These are phyloP conservation scores for Tenthredo livida DNA, from an alignment of 2,888 invertebrate species.

Conservation along the genomic window DNA sequence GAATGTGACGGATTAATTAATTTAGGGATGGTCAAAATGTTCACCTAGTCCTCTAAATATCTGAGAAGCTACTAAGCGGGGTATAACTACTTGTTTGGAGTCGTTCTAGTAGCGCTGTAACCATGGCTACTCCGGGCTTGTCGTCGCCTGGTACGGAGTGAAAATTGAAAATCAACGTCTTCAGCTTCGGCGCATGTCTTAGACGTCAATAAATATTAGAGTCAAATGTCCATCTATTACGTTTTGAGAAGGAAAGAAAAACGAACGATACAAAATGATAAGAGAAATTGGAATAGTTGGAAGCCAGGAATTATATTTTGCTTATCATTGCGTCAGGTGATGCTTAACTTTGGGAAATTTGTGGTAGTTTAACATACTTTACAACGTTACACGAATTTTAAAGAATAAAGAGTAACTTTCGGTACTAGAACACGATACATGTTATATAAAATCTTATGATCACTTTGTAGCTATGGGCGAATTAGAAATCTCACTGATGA, in stretches of 20 bases:
- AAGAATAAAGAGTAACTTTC: too few relatives aligned
- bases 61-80: neutral
- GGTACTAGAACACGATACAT: too few relatives aligned
- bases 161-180: neutral
- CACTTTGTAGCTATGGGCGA: too few relatives aligned
- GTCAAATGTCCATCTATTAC: too few relatives aligned
- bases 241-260: neutral
- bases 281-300: too few relatives aligned
- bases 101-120: neutral
- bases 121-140: conserved; percentile 5
- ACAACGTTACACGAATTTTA: too few relatives aligned
- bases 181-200: neutral
- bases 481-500: too few relatives aligned
- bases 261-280: neutral
- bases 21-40: neutral
- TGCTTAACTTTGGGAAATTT: too few relatives aligned
- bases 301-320: too few relatives aligned
- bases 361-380: too few relatives aligned
- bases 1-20: neutral
- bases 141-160: conserved; percentile 15
- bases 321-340: too few relatives aligned
- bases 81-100: conserved; percentile 13
- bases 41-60: neutral
- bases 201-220: neutral
- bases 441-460: too few relatives aligned